A percentile compares a stretch with the other conserved stretches of the same genome.
phyloP scores from a whole-genome alignment of 1,140 invertebrate genomes.

The Eupristina koningsbergeri region DNA sequence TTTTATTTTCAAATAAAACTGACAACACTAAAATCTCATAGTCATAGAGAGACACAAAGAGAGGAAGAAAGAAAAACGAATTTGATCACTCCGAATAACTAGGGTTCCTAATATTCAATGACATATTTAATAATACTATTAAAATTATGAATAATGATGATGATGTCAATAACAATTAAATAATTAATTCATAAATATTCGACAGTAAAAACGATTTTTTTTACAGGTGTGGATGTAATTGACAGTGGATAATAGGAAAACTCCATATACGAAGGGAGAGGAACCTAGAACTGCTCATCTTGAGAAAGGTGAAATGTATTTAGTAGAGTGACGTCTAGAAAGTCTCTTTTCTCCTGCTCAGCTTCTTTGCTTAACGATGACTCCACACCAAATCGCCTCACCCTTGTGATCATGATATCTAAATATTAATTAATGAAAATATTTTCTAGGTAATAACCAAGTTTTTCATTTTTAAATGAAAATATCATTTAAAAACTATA shows the following conservation, averaged over 20 bases:
- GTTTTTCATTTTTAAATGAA: background rate
- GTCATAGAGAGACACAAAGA: background rate
- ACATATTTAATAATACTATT: too few relatives aligned
- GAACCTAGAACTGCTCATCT: slow-evolving; percentile 12
- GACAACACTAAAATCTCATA: background rate
- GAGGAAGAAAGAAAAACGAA: background rate
- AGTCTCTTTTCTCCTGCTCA: background rate
- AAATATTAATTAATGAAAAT: background rate
- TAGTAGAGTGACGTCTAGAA: slow-evolving; percentile 21
- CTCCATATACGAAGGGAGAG: background rate
- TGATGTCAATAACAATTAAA: too few relatives aligned
- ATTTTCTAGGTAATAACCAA: background rate
- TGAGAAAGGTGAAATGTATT: slow-evolving; percentile 32
- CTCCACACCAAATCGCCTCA: background rate
- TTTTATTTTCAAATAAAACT: background rate
- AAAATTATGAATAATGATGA: too few relatives aligned
- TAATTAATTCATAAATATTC: slow-evolving; percentile 25
- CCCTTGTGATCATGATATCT: background rate
- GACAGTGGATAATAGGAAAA: background rate
- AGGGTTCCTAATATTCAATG: too few relatives aligned
- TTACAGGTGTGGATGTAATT: background rate
- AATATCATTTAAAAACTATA: background rate
- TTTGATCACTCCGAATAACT: background rate
- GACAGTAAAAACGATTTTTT: background rate
- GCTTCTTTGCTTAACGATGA: background rate